Base-by-base conservation (phyloP, 2,888 invertebrate genomes). In the Hemaris fuciformis region DNA sequence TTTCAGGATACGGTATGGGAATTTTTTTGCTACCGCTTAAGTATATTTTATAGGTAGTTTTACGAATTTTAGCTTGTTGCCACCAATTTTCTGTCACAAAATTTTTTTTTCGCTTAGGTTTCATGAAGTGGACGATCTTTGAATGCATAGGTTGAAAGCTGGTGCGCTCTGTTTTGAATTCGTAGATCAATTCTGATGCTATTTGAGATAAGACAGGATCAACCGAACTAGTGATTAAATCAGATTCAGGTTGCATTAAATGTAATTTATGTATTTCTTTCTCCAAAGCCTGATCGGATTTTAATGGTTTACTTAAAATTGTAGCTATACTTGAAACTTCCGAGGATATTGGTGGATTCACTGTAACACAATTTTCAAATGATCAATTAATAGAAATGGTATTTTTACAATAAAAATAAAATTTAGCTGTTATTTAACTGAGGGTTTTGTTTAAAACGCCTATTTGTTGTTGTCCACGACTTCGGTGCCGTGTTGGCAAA, bases 1-100 rank as follows among this genome's bases (percentile, higher is more conserved):
- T 87, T 73, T 79, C 82, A 7, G 86, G 77, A 27, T 83, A 68
- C 0, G 87, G 87, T 45, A 85, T 42, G 1, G 78, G 76, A 18
- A 78, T 74, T 60, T 75, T 78, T 1, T 82, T 75, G 66, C 87
- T 88, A 1, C 72, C 65, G n/a, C 65, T 71, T 60, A 86, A 68
- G 70, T 79, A 71, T 4, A 87, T 63, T 66, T 73, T 80, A n/a
- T 79, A 60, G 0, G 83, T 77, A 2, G 71, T 25, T 34, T 23
- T 57, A 1, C 13, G 13, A 23, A 15, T 38, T 4, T 10, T n/a
- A 0, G 34, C 2, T 15, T 23, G 15, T 13, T 31, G 45, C 15
- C 18, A 23, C 15, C 13, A 38, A 22, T 20, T 57, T n/a, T 41
- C 5, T 18, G 20, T 7, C 10, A n/a, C 10, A n/a, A n/a, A n/a